Percentiles rank a stretch among this genome's conserved stretches.
Evolutionary conservation across 2,797 vertebrate genomes (phyloP).

Genomic region (Galagoides demidoff): DNA sequence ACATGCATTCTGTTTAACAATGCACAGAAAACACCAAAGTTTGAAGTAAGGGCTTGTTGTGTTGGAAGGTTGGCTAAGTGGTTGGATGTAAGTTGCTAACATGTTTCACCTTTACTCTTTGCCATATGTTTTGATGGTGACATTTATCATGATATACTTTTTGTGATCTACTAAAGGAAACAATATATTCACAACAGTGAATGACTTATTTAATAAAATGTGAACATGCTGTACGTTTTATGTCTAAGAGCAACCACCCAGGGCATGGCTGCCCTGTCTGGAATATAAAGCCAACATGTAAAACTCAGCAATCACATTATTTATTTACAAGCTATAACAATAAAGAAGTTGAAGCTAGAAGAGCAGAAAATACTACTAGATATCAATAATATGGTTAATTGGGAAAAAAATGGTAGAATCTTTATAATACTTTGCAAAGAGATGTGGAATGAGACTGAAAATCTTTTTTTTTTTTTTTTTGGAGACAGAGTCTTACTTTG

Average conservation of each 20-base stretch:
- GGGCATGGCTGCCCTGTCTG: neutral
- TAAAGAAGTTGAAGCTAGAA: neutral
- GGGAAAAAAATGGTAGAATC: neutral
- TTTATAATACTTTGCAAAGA: neutral
- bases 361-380: neutral
- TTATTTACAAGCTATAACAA: neutral
- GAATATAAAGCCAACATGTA: neutral
- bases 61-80: neutral
- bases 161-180: constrained; percentile 11
- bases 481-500: too few species aligned
- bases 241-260: neutral
- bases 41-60: neutral
- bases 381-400: neutral
- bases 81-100: neutral
- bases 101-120: neutral
- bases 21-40: neutral
- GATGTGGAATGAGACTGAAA: neutral
- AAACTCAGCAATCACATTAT: neutral
- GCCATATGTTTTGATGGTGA: neutral
- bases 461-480: too few species aligned
- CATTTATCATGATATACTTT: neutral
- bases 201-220: neutral
- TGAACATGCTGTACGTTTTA: neutral
- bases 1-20: neutral
- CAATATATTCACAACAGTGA: neutral